These are phyloP conservation scores for Dromococcyx pavoninus DNA, from an alignment of 2,797 vertebrate species.

Conservation along the genomic window DNA sequence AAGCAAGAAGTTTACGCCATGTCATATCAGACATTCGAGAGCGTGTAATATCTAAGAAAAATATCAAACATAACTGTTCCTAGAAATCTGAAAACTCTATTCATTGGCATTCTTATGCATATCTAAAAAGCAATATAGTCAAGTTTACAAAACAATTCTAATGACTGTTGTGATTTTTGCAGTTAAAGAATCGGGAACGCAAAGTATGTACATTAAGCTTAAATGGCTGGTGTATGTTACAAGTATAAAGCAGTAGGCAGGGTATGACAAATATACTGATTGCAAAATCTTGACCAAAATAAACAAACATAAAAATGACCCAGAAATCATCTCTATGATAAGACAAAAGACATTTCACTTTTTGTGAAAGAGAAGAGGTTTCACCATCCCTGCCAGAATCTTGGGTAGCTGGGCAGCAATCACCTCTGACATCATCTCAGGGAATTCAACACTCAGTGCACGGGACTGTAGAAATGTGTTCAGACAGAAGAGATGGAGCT, in stretches of 20 bases:
- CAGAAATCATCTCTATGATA: conserved; percentile 49
- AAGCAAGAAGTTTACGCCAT: conserved; percentile 34
- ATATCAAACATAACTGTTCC: conserved; percentile 29
- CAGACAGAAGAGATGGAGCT: conserved; percentile 95
- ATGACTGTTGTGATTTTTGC: conserved; percentile 49
- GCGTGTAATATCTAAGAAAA: conserved; percentile 44
- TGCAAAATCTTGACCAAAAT: conserved; percentile 51
- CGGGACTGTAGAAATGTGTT: conserved; percentile 97
- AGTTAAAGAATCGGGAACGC: conserved; percentile 51
- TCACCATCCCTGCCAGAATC: conserved; percentile 98
- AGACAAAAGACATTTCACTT: conserved; percentile 83
- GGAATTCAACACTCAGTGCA: conserved; percentile 93
- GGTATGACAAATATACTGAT: conserved; percentile 40
- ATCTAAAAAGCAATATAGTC: conserved; percentile 59
- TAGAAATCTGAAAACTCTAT: conserved; percentile 28
- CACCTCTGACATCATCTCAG: conserved; percentile 99
- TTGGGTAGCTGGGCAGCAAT: conserved; percentile 96
- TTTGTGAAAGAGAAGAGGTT: conserved; percentile 93
- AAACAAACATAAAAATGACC: conserved; percentile 38
- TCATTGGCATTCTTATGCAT: conserved; percentile 34
- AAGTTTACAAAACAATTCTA: conserved; percentile 63
- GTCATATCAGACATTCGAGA: conserved; percentile 21
- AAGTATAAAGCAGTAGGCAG: conserved; percentile 63
- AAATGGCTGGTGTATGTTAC: conserved; percentile 59
- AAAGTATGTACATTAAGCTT: conserved; percentile 61